These are phyloP conservation scores for Coregonus suidteri DNA, from an alignment of 2,797 vertebrate species.

Conservation along the genomic window DNA sequence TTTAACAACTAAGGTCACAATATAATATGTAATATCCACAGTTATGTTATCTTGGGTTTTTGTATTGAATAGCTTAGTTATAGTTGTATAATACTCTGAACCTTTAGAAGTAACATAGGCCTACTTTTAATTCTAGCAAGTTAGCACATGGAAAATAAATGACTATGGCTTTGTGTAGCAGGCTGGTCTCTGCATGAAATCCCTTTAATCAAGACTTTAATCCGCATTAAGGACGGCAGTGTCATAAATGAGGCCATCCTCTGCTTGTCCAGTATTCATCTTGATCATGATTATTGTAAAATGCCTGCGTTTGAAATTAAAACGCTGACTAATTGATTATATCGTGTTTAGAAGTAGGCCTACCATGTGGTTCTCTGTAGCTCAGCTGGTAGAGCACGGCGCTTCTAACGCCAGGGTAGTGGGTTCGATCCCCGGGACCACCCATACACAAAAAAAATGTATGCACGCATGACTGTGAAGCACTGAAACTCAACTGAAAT, in stretches of 20 bases:
- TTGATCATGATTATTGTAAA: slow-evolving; percentile 40
- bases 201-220: slow-evolving; percentile 76
- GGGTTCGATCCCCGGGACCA: too few species aligned
- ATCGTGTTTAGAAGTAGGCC: slow-evolving; percentile 6
- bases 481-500: not conserved
- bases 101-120: not conserved
- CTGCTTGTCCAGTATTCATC: slow-evolving; percentile 59
- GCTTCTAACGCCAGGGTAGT: too few species aligned
- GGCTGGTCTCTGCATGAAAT: slow-evolving; percentile 65
- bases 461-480: not conserved
- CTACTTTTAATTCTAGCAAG: not conserved
- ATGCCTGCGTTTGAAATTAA: not conserved
- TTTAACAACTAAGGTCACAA: not conserved
- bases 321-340: not conserved
- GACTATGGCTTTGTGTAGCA: slow-evolving; percentile 66
- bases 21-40: not conserved
- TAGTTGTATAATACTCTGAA: too few species aligned
- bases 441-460: too few species aligned
- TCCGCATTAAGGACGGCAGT: slow-evolving; percentile 71
- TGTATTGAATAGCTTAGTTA: not conserved
- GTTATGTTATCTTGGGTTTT: too few species aligned
- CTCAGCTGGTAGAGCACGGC: too few species aligned
- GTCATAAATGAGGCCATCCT: slow-evolving; percentile 64
- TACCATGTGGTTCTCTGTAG: not conserved
- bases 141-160: slow-evolving; percentile 10